phyloP scores from a whole-genome alignment of 2,113 vertebrate species.

The Malurus melanocephalus region DNA sequence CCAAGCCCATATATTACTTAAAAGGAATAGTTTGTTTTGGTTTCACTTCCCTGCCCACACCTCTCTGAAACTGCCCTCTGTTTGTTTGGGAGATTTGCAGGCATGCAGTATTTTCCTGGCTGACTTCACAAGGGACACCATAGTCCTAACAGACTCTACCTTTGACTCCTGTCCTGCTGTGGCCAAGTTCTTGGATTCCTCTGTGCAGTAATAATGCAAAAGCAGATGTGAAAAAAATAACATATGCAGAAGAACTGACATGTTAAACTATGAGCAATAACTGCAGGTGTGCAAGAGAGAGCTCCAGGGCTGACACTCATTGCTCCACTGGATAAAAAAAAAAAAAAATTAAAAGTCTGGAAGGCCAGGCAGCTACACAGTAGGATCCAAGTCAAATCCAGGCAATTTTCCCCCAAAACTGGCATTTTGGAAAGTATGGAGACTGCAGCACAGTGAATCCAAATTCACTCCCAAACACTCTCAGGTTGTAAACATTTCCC shows the following conservation, averaged over 20 bases:
- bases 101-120: background rate
- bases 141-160: background rate
- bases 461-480: background rate
- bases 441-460: background rate
- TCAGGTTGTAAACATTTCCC: background rate
- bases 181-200: background rate
- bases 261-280: constrained; percentile 7
- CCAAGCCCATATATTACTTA: background rate
- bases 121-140: background rate
- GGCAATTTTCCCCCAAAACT: background rate
- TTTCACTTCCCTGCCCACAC: background rate
- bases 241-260: background rate
- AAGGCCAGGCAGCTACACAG: background rate
- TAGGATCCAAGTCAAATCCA: background rate
- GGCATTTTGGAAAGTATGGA: background rate
- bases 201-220: background rate
- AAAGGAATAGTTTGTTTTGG: constrained; percentile 11
- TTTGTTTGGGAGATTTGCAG: constrained; percentile 8
- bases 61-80: background rate
- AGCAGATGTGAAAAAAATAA: constrained; percentile 22
- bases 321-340: background rate
- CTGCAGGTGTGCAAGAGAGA: constrained; percentile 33
- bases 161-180: background rate
- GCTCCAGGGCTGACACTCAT: background rate
- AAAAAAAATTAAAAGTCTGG: background rate